Evolutionary conservation across 2,888 invertebrate genomes (phyloP).

Genomic region (Drosophila mimica): DNA sequence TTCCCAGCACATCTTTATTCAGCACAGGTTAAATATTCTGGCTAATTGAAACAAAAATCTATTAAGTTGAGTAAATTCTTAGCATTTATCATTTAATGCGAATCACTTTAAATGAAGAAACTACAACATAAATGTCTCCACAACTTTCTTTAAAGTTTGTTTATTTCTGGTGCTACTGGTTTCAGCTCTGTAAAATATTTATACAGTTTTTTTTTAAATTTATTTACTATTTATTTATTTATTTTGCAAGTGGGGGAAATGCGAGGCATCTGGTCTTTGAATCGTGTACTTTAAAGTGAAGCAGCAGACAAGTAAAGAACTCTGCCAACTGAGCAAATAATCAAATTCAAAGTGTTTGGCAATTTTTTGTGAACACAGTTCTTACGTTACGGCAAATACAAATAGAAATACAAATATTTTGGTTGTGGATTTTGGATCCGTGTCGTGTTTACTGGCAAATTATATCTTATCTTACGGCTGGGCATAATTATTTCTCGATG

Average conservation of each 20-base stretch:
- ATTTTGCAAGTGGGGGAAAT: too few species aligned
- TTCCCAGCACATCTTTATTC: neutral
- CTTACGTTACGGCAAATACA: conserved; percentile 1
- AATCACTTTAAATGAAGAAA: neutral
- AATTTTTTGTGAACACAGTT: conserved; percentile 1
- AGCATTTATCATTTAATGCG: neutral
- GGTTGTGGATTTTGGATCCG: neutral
- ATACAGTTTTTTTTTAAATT: neutral
- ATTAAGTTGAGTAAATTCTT: neutral
- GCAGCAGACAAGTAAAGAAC: neutral
- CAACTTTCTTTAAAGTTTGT: neutral
- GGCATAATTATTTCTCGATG: neutral
- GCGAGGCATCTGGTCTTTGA: neutral
- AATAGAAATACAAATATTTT: conserved; percentile 2
- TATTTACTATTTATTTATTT: neutral
- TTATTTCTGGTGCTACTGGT: neutral
- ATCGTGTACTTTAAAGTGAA: too few species aligned
- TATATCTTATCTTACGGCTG: neutral
- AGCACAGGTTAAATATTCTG: neutral
- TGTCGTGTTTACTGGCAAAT: neutral
- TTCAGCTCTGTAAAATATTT: neutral
- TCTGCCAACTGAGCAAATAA: conserved; percentile 21
- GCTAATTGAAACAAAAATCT: neutral
- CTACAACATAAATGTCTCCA: neutral
- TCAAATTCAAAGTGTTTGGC: neutral